Conservation (phyloP, 2,888 invertebrate genomes). For the Spisula solida region DNA sequence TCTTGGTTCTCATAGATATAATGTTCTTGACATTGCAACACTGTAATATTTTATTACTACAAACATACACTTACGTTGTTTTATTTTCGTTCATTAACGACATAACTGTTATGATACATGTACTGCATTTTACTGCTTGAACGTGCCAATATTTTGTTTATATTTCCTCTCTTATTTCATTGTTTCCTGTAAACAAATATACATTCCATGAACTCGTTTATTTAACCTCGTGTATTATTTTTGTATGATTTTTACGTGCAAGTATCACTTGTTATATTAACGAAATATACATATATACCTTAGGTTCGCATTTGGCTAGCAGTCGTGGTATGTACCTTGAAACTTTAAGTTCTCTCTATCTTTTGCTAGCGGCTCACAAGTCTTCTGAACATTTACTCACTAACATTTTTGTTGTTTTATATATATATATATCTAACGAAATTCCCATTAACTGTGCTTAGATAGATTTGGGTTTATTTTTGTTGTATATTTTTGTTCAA, state of each 20-base stretch:
- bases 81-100: not conserved
- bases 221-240: not conserved
- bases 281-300: conserved; percentile 31
- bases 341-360: conserved; percentile 30
- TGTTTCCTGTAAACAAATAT: not conserved
- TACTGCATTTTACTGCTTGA: not conserved
- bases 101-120: not conserved
- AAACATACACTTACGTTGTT: not conserved
- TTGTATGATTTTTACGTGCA: conserved; percentile 16
- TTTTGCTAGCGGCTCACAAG: conserved; percentile 41
- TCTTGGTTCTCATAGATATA: no score
- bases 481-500: conserved; percentile 5
- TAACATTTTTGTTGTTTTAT: conserved; percentile 34
- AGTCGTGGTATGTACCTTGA: conserved; percentile 58
- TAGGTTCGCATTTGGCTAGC: conserved; percentile 49
- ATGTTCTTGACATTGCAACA: no score
- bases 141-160: not conserved
- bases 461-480: conserved; percentile 29
- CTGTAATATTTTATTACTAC: no score
- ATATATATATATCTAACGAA: conserved; percentile 28
- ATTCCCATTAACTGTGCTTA: conserved; percentile 28
- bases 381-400: conserved; percentile 36
- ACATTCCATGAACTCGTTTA: not conserved
- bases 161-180: not conserved
- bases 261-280: not conserved